phyloP scores from a whole-genome alignment of 2,113 vertebrate species.

The Lethenteron camtschaticum region DNA sequence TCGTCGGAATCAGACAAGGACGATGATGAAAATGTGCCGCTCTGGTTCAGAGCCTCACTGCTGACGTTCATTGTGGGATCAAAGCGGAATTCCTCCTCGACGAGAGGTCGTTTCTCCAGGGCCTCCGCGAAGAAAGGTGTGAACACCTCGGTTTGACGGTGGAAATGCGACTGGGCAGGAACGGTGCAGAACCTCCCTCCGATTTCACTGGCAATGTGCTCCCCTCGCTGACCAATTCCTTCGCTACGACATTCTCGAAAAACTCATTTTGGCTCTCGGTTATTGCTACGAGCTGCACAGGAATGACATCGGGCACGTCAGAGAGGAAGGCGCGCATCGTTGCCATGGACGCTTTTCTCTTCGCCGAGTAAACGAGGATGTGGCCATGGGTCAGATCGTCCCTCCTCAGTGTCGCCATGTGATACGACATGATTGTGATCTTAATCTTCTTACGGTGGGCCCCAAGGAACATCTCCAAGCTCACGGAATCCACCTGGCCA shows the following conservation, averaged over 20 bases:
- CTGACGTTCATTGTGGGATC: neutral
- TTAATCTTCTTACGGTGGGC: constrained; percentile 45
- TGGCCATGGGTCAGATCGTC: constrained; percentile 68
- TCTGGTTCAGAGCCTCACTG: constrained; percentile 1
- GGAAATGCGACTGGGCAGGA: constrained; percentile 14
- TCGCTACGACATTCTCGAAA: constrained; percentile 40
- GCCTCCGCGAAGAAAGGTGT: constrained; percentile 1
- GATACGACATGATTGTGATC: constrained; percentile 61
- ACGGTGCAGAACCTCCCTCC: constrained; percentile 46
- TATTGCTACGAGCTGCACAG: constrained; percentile 61
- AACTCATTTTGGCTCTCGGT: constrained; percentile 38
- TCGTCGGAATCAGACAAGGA: neutral
- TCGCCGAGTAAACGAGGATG: constrained; percentile 67
- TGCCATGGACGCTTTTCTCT: constrained; percentile 60
- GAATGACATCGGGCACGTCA: constrained; percentile 82
- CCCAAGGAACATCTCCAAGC: constrained; percentile 48
- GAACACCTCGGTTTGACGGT: constrained; percentile 1
- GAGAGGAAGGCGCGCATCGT: constrained; percentile 72
- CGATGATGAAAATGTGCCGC: neutral
- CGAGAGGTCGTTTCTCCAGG: neutral
- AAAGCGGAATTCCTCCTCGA: neutral
- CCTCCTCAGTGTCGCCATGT: constrained; percentile 56
- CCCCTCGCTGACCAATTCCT: constrained; percentile 57
- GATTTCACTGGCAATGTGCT: constrained; percentile 75
- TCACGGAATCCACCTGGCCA: constrained; percentile 33